phyloP scores from a whole-genome alignment of 2,113 vertebrate species.

The Paraplagusia blochii region DNA sequence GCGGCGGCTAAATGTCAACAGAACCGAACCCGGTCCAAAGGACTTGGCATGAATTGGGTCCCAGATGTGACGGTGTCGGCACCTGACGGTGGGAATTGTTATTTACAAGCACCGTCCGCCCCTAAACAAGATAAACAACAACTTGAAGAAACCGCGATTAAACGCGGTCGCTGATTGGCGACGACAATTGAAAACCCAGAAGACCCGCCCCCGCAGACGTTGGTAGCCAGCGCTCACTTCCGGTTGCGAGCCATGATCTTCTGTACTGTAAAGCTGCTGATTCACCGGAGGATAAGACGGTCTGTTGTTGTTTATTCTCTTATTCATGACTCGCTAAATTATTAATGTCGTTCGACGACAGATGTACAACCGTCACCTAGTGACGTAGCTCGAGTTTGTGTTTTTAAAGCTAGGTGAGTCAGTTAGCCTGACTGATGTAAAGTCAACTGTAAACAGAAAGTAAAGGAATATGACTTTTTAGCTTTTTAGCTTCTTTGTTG shows the following conservation, averaged over 20 bases:
- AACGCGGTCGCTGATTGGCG: constrained; percentile 51
- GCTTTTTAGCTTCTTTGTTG: too few relatives aligned
- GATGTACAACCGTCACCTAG: accelerated
- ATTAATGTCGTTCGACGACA: neutral
- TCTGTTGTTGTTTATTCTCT: neutral
- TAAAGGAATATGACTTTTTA: too few relatives aligned
- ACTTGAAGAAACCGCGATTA: constrained; percentile 74
- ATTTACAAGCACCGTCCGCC: neutral
- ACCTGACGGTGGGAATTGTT: too few relatives aligned
- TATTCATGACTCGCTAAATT: neutral
- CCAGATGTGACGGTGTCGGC: neutral
- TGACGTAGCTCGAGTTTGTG: too few relatives aligned
- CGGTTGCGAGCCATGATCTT: constrained; percentile 16
- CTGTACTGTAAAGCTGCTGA: neutral
- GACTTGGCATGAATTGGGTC: too few relatives aligned
- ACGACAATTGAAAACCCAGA: constrained; percentile 18
- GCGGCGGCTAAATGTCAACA: neutral
- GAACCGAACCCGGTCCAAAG: neutral
- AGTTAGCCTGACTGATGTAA: too few relatives aligned
- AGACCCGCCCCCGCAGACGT: constrained; percentile 21
- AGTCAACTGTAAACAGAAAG: too few relatives aligned
- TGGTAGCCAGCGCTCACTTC: neutral
- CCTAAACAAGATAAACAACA: constrained; percentile 37
- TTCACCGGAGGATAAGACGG: constrained; percentile 14
- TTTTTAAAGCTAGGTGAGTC: neutral